phyloP scores from a whole-genome alignment of 2,888 invertebrate species.

The Lordiphosa fenestrarum region DNA sequence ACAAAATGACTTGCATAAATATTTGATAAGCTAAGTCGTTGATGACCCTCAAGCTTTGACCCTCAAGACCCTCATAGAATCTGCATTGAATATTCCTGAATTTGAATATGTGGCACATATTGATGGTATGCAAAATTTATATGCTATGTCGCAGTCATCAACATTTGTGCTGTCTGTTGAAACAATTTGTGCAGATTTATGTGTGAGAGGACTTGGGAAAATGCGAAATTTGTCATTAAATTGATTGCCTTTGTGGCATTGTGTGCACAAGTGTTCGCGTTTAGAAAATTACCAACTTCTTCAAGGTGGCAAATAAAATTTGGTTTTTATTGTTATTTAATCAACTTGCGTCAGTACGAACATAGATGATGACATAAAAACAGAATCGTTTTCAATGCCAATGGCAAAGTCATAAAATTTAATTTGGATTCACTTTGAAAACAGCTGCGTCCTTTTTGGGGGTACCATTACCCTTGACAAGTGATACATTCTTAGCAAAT shows the following conservation, averaged over 20 bases:
- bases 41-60: constrained; percentile 10
- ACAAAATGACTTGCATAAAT: constrained; percentile 35
- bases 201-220: constrained; percentile 3
- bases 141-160: constrained; percentile 22
- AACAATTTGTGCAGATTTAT: constrained; percentile 49
- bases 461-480: too few relatives aligned
- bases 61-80: background rate
- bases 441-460: constrained; percentile 6
- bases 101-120: constrained; percentile 17
- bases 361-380: constrained; percentile 12
- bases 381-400: constrained; percentile 9
- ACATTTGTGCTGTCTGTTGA: constrained; percentile 36
- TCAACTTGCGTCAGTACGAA: background rate
- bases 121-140: constrained; percentile 41
- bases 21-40: constrained; percentile 28
- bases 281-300: constrained; percentile 29
- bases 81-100: constrained; percentile 11
- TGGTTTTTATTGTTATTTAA: background rate
- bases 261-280: constrained; percentile 23
- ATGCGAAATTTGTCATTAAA: background rate
- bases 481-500: too few relatives aligned
- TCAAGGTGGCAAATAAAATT: constrained; percentile 30
- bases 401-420: constrained; percentile 13
- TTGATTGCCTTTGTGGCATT: constrained; percentile 6
- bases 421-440: constrained; percentile 4